Evolutionary conservation across 2,888 invertebrate species (phyloP).

Genomic region (Subacronicta megacephala): DNA sequence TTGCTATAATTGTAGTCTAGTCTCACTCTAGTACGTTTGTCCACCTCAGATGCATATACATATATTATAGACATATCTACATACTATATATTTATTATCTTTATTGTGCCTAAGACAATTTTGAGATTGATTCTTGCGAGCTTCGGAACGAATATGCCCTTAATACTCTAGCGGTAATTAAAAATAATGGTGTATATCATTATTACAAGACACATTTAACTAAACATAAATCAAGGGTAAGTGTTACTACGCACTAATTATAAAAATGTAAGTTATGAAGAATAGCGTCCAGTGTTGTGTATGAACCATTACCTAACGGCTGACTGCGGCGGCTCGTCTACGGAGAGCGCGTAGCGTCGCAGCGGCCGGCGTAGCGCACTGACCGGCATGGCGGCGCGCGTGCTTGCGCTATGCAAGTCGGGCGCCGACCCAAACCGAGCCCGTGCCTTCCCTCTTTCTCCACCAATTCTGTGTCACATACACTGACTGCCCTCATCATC

Average conservation of each 20-base stretch:
- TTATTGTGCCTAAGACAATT: no score
- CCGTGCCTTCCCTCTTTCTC: conserved; percentile 72
- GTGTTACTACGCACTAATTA: conserved; percentile 27
- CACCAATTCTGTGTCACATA: conserved; percentile 75
- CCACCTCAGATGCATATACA: no score
- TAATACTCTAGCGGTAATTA: no score
- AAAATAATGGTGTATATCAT: not conserved
- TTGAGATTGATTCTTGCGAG: no score
- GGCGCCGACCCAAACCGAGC: conserved; percentile 90
- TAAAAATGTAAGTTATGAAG: conserved; percentile 37
- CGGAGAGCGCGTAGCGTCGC: conserved; percentile 94
- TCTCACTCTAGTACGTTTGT: no score
- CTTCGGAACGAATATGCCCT: no score
- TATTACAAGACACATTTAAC: not conserved
- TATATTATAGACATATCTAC: no score
- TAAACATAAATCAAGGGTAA: conserved; percentile 8
- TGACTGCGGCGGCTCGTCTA: conserved; percentile 92
- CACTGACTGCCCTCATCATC: conserved; percentile 66
- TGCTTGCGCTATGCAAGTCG: conserved; percentile 84
- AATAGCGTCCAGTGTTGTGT: conserved; percentile 35
- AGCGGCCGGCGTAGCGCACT: conserved; percentile 86
- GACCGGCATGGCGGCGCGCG: conserved; percentile 76
- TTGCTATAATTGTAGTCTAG: no score
- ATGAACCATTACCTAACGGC: conserved; percentile 77
- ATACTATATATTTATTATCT: no score